Percentiles rank a stretch among this genome's conserved stretches.
Evolutionary conservation across 2,797 vertebrate species (phyloP).

Genomic region (Perodicticus potto): DNA sequence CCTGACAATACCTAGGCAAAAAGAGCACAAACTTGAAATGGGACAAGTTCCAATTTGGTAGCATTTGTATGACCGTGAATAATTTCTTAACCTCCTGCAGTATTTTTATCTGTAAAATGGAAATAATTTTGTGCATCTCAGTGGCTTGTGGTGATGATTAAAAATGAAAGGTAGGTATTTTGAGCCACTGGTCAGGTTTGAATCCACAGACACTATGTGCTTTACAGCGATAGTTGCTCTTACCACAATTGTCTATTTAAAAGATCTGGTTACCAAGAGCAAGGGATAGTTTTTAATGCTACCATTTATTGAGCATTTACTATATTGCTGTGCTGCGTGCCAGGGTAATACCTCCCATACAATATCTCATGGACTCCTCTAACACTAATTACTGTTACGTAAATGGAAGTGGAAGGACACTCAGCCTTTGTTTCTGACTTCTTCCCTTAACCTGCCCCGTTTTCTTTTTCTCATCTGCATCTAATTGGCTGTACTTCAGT

Average conservation of each 20-base stretch:
- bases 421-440: neutral
- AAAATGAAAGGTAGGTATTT: neutral
- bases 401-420: neutral
- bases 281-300: conserved; percentile 11
- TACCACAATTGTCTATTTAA: conserved; percentile 6
- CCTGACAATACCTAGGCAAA: conserved; percentile 9
- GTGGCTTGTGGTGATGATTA: neutral
- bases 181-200: neutral
- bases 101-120: neutral
- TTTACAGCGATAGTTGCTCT: neutral
- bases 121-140: neutral
- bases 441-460: neutral
- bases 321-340: neutral
- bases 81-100: neutral
- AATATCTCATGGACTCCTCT: neutral
- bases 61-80: neutral
- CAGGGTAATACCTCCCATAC: neutral
- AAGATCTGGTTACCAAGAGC: neutral
- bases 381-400: neutral
- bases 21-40: neutral
- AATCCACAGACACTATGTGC: neutral
- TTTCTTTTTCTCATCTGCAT: conserved; percentile 11
- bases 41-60: neutral
- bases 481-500: neutral
- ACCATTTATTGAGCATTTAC: neutral